Evolutionary conservation across 2,888 invertebrate genomes (phyloP), one percentile per base, ranked within the genome.

Genomic region (Glyphotaelius pellucidus): DNA sequence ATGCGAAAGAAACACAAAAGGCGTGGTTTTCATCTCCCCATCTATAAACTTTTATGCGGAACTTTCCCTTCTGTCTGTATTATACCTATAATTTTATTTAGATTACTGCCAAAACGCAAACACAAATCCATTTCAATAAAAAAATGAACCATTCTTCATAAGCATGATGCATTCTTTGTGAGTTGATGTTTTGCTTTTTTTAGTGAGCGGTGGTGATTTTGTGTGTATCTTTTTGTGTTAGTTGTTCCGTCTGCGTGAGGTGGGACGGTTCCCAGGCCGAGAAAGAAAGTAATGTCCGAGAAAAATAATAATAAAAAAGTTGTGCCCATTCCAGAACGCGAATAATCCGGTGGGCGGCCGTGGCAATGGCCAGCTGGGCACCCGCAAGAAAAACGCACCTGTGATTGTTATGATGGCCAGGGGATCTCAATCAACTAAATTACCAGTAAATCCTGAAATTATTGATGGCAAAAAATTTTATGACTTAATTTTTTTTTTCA

Each of bases 311-410:
- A 67, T 47, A 84, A 91, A 91, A 91, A 81, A 91, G 83, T 89
- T 89, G 91, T 89, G 89, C 91, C 42, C 91, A 91, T 91, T 91
- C 84, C 89, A 80, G 31, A 80, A 83, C 81, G 81, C 90, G 81
- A 81, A 90, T 81, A 81, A 35, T 79, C 31, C 90, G 81, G 47
- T 80, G 38, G 80, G 81, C 90, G 42, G 81, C 80, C 31, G 79
- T 31, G 38, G 47, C 15, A 12, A 12, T 42, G 14, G 14, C 88
- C 88, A 86, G 42, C 86, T 85, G 86, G 47, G 42, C 88, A 88
- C 88, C 88, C 32, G 86, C 42, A 42, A 42, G 87, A 67, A 67
- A 52, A 67, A 86, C 30, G 11, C 42, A 42, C 38, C 85, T 86
- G 85, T 25, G 42, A 14, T 15, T 30, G 31, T 25, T 9, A n/a